These are phyloP conservation scores for Litocranius walleri DNA, from an alignment of 2,113 vertebrate genomes.

Conservation along the genomic window DNA sequence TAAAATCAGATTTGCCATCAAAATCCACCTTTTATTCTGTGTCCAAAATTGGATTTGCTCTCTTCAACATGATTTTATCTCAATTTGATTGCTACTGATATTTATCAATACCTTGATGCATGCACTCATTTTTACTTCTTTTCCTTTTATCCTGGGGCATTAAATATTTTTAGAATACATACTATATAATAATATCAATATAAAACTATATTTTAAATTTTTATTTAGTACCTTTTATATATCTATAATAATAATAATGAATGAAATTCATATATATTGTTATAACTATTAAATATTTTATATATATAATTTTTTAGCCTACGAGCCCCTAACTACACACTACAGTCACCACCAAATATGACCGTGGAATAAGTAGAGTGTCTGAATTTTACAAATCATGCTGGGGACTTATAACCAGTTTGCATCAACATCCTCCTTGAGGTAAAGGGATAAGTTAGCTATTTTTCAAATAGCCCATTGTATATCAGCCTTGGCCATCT, in stretches of 20 bases:
- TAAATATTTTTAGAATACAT: neutral
- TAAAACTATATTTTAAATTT: neutral
- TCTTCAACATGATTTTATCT: neutral
- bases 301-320: neutral
- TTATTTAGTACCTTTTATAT: neutral
- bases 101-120: neutral
- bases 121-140: neutral
- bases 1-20: neutral
- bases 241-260: neutral
- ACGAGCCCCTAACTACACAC: neutral
- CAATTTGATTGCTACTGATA: neutral
- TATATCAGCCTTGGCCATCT: neutral
- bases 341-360: neutral
- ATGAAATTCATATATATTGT: neutral
- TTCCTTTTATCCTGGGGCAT: neutral
- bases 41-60: neutral
- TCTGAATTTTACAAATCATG: neutral
- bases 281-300: neutral
- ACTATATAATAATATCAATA: neutral
- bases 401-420: neutral
- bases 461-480: neutral
- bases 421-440: neutral
- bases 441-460: neutral
- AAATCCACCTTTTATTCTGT: neutral
- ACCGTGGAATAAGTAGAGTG: neutral